phyloP scores from a whole-genome alignment of 37 sponge, comb jelly and placozoan species.

The Cladorhizidae sp. region DNA sequence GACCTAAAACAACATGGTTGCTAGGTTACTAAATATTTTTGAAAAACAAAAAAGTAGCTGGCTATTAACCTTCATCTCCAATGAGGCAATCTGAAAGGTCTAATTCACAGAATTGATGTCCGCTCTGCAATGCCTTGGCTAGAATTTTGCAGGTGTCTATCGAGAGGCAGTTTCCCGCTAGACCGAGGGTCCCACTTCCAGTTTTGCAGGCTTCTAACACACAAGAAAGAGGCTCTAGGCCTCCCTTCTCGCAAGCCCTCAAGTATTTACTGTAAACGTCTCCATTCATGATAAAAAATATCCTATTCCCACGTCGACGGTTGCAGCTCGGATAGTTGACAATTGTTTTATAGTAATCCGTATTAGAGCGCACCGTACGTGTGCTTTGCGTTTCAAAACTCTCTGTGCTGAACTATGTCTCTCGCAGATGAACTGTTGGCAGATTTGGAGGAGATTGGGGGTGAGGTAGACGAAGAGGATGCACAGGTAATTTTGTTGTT shows the following conservation, averaged over 20 bases:
- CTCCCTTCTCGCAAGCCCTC: neutral
- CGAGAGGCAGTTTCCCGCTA: neutral
- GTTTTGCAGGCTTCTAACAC: slow-evolving; percentile 1
- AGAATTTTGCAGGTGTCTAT: neutral
- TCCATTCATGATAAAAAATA: neutral
- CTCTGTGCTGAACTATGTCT: slow-evolving; percentile 64
- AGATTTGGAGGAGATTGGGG: slow-evolving; percentile 89
- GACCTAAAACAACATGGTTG: neutral
- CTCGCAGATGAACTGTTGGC: slow-evolving; percentile 97
- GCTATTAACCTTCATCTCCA: slow-evolving; percentile 11
- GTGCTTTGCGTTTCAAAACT: no score
- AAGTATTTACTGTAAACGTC: neutral
- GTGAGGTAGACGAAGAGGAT: slow-evolving; percentile 54
- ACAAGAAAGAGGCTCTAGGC: neutral
- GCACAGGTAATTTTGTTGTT: neutral
- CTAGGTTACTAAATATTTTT: neutral
- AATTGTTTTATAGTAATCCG: no score
- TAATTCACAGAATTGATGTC: slow-evolving; percentile 2
- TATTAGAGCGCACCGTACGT: no score
- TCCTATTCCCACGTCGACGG: neutral
- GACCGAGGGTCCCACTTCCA: neutral
- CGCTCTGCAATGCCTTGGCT: neutral
- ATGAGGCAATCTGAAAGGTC: slow-evolving; percentile 12
- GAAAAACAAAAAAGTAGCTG: neutral
- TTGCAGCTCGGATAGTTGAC: no score